A percentile compares a stretch with the other conserved stretches of the same genome.
These are phyloP conservation scores for Campoletis sonorensis DNA, from an alignment of 1,140 invertebrate species.

Conservation along the genomic window DNA sequence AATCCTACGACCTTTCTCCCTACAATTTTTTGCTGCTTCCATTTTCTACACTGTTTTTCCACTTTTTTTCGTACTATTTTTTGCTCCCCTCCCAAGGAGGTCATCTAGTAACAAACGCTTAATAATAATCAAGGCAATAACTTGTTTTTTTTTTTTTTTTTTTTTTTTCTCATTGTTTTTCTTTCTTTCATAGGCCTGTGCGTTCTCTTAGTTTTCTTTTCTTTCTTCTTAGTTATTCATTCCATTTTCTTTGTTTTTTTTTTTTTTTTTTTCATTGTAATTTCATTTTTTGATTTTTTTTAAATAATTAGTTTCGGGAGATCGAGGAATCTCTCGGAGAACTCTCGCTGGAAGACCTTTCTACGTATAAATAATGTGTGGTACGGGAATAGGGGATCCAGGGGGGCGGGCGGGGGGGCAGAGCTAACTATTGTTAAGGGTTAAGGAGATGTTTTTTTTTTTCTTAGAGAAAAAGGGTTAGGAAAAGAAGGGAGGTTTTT, in stretches of 20 bases:
- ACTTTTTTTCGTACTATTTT: conserved; percentile 30
- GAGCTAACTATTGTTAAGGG: not conserved
- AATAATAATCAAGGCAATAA: conserved; percentile 53
- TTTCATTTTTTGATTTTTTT: conserved; percentile 32
- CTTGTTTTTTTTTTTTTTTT: conserved; percentile 3
- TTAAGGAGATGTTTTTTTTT: too few species aligned
- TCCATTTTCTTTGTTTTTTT: conserved; percentile 21
- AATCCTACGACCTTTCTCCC: conserved; percentile 18
- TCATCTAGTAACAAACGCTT: conserved; percentile 52
- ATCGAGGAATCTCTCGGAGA: conserved; percentile 9
- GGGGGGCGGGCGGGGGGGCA: too few species aligned
- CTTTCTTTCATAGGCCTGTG: conserved; percentile 31
- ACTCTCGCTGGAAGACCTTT: conserved; percentile 35
- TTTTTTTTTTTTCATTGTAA: conserved; percentile 3
- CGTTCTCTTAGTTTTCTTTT: conserved; percentile 28
- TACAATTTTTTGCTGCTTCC: not conserved
- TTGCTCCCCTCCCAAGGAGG: conserved; percentile 39
- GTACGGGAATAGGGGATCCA: not conserved
- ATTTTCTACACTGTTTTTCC: conserved; percentile 29
- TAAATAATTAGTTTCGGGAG: not conserved
- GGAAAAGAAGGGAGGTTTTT: not conserved
- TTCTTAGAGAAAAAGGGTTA: not conserved
- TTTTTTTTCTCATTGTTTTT: conserved; percentile 1
- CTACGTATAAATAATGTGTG: conserved; percentile 11
- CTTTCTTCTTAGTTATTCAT: too few species aligned